Conservation (phyloP, 2,888 invertebrate species). For the Dysmachus trigonus region DNA sequence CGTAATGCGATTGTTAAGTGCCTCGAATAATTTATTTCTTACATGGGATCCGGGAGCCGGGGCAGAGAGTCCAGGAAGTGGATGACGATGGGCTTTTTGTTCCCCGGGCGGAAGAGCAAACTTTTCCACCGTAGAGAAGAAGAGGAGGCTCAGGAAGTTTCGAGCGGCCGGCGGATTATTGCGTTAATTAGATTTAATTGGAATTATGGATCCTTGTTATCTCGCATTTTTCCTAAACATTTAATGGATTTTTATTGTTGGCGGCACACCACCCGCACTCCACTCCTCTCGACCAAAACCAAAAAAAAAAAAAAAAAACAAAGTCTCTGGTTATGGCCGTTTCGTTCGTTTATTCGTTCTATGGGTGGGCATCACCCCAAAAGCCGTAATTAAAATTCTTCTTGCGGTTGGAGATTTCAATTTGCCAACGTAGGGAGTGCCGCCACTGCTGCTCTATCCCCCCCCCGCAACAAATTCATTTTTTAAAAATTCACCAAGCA, state of each 20-base stretch:
- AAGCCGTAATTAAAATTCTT: neutral
- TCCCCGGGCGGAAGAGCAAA: neutral
- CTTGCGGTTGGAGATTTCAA: neutral
- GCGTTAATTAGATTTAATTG: neutral
- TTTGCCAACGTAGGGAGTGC: neutral
- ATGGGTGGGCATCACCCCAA: neutral
- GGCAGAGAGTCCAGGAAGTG: neutral
- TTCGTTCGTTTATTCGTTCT: neutral
- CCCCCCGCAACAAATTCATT: neutral
- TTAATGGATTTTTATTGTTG: neutral
- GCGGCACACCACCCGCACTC: neutral
- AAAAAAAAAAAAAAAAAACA: neutral
- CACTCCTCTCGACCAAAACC: neutral
- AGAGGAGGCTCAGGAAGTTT: neutral
- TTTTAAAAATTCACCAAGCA: neutral
- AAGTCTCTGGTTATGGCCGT: no score
- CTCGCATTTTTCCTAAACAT: neutral
- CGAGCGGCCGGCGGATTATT: neutral
- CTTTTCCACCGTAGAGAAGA: neutral
- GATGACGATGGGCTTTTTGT: neutral
- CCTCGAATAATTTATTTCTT: slow-evolving; percentile 22
- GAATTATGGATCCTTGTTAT: neutral
- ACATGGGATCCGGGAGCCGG: neutral
- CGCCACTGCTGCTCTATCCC: neutral
- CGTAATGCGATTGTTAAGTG: slow-evolving; percentile 12